Conservation (phyloP, 2,113 vertebrate species). For the Coptodon bakossiorum region DNA sequence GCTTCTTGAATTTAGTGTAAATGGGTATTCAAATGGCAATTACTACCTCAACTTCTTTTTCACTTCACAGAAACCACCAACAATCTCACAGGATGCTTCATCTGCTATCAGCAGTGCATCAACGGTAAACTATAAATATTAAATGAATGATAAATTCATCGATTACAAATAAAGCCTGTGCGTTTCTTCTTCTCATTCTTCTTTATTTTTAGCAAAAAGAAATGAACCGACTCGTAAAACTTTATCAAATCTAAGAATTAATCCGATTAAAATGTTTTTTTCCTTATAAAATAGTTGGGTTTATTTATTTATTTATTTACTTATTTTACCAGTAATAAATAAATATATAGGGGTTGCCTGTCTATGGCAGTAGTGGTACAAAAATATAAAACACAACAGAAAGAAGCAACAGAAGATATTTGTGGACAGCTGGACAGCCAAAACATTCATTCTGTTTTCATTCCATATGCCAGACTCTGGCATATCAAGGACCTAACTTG, state of each 20-base stretch:
- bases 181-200: not conserved
- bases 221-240: not conserved
- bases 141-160: not conserved
- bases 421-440: not conserved
- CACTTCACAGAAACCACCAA: not conserved
- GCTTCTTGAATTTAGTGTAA: not conserved
- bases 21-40: not conserved
- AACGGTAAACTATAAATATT: not conserved
- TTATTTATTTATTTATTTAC: not conserved
- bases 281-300: too few relatives aligned
- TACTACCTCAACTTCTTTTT: not conserved
- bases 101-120: not conserved
- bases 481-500: not conserved
- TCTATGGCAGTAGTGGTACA: not conserved
- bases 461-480: not conserved
- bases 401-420: not conserved
- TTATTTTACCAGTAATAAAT: not conserved
- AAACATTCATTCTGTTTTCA: not conserved
- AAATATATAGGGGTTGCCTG: not conserved
- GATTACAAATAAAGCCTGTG: not conserved
- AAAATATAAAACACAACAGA: not conserved
- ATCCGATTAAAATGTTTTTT: too few relatives aligned
- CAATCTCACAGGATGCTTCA: not conserved
- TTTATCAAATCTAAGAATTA: not conserved
- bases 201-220: not conserved